Base-by-base conservation (phyloP, 2,113 vertebrate species). In the Phalacrocorax brasilianus region DNA sequence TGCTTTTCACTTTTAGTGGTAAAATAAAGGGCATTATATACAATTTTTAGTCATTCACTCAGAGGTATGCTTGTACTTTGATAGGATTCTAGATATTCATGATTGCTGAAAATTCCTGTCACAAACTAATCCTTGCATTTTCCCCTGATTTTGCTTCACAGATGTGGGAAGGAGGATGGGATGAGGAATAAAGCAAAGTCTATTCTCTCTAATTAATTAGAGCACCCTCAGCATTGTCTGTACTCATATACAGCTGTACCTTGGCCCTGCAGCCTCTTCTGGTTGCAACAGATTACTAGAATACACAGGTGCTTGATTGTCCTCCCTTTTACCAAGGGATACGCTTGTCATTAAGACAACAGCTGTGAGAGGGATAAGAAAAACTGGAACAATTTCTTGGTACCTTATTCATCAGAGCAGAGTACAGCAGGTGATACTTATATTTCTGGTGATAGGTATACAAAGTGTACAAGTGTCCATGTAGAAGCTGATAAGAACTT, bases 331-430 rank as follows among this genome's bases (percentile, higher is more conserved):
- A 45, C 5, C 20, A 26, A 85, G 38, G 47, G 78, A 72, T 55
- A 65, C 6, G 27, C 6, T 81, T 88, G 13, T 5, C 42, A 27
- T 61, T 81, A 78, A 85, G 27, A 33, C 42, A 49, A 26, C 0
- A 0, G 8, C 42, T 58, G 7, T 18, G 9, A 74, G 16, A 61
- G 5, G 10, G 22, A 24, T 5, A 38, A 38, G 8, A 13, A 18
- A 63, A 68, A 50, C 13, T 47, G 3, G 6, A 56, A 23, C 9
- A n/a, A 56, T 68, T 83, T 88, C 49, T 76, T 67, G 26, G 3
- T 17, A 35, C 2, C 5, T 20, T 65, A 15, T 33, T 53, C 40
- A 47, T 67, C 42, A 71, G 16, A 62, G 11, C 26, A 44, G 61
- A 62, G 7, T 35, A 56, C 15, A 59, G 40, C 10, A 84, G n/a